Base-by-base conservation (phyloP, 2,797 vertebrate genomes). In the Chrysocyon brachyurus region DNA sequence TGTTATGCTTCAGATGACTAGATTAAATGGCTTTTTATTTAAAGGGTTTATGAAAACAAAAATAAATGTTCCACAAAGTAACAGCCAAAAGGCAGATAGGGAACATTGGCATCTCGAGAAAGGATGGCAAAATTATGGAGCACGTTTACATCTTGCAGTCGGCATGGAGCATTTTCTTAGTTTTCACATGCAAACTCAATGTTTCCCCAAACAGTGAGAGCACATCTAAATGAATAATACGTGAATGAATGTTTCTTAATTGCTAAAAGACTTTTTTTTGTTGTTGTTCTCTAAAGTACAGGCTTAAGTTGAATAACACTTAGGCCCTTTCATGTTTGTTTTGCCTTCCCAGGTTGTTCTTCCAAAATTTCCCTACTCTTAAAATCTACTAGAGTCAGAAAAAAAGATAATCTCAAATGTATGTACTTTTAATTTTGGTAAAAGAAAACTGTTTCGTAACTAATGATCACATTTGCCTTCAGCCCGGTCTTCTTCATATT, bases 1-100 rank as follows among this genome's bases (percentile, higher is more conserved):
- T 56, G 78, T 89, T 94, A 91, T 66, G 82, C 52, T 97, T 98
- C 96, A 86, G 46, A 96, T 95, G 87, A 90, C 68, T 90, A 87
- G 36, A 90, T 98, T 97, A 95, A 98, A 96, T 92, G 84, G 2
- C 77, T 63, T 61, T 84, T 0, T 94, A 73, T 96, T 85, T 96
- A 94, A 93, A 97, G 73, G 72, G 0, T 4, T 97, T 96, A 90
- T 92, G 79, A 4, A 88, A 81, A 87, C 83, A 96, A 96, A 87
- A 72, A 6, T 15, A 90, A 97, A 95, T 82, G 64, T 90, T 96
- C 54, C 31, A 59, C 70, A 81, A 56, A 10, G 14, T 89, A 68
- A 96, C 84, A 96, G 90, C 5, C 91, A 56, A 98, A 96, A 31
- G 63, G 4, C 78, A 98, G 85, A 33, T 49, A 3, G 70, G n/a